These are phyloP conservation scores for Lasioglossum pauxillum DNA, from an alignment of 2,888 invertebrate genomes.

Conservation along the genomic window DNA sequence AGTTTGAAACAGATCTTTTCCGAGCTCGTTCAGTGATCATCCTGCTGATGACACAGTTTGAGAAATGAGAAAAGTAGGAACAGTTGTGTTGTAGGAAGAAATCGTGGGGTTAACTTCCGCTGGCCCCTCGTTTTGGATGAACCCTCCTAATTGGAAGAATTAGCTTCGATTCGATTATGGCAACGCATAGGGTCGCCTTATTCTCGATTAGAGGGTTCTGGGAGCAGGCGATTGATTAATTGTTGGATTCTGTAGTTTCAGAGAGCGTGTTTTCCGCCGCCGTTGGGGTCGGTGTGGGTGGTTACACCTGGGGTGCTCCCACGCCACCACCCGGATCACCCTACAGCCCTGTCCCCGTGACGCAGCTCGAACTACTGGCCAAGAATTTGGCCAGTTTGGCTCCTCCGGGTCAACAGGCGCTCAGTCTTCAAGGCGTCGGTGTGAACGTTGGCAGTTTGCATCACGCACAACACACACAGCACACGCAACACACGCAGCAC, in stretches of 20 bases:
- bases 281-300: conserved; percentile 82
- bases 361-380: conserved; percentile 88
- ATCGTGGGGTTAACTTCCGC: not conserved
- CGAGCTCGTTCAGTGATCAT: not conserved
- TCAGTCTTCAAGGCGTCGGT: conserved; percentile 81
- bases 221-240: conserved; percentile 66
- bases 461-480: conserved; percentile 79
- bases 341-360: conserved; percentile 89
- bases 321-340: conserved; percentile 88
- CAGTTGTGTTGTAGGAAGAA: not conserved
- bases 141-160: not conserved
- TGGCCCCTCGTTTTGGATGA: not conserved
- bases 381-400: conserved; percentile 82
- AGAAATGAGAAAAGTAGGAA: not conserved
- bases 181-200: not conserved
- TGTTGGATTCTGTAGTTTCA: conserved; percentile 85
- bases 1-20: too few relatives aligned
- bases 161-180: conserved; percentile 19
- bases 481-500: conserved; percentile 78
- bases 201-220: conserved; percentile 15
- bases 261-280: conserved; percentile 89
- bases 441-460: conserved; percentile 81
- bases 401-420: conserved; percentile 79
- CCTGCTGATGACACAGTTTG: not conserved
- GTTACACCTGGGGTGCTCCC: conserved; percentile 88